These are phyloP conservation scores for Columba janthina DNA, from an alignment of 2,113 vertebrate genomes.

Conservation along the genomic window DNA sequence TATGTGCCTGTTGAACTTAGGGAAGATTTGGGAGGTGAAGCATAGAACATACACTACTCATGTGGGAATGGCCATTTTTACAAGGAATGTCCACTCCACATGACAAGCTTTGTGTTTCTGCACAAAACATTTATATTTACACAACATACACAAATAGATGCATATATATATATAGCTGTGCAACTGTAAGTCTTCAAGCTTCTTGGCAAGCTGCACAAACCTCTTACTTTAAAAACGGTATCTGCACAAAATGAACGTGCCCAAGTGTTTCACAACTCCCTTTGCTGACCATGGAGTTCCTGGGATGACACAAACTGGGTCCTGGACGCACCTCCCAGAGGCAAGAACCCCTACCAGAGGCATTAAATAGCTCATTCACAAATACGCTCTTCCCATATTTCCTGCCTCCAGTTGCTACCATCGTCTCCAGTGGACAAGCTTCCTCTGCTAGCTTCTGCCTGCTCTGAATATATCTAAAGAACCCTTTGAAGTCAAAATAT, in stretches of 20 bases:
- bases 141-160: neutral
- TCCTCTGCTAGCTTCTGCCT: neutral
- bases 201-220: neutral
- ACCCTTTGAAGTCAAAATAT: conserved; percentile 52
- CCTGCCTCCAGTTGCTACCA: neutral
- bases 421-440: neutral
- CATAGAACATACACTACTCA: too few relatives aligned
- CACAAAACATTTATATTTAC: neutral
- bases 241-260: rapidly evolving
- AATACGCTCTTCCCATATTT: rapidly evolving
- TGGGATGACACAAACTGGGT: neutral
- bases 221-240: neutral
- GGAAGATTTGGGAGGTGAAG: neutral
- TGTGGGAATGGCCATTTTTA: neutral
- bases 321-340: neutral
- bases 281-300: neutral
- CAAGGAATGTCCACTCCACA: neutral
- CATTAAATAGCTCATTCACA: neutral
- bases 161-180: rapidly evolving
- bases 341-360: neutral
- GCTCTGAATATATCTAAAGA: conserved; percentile 4
- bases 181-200: rapidly evolving
- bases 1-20: neutral
- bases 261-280: neutral
- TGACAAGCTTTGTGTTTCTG: neutral